phyloP scores from a whole-genome alignment of 1,140 invertebrate species.

The Brachionus rubens region DNA sequence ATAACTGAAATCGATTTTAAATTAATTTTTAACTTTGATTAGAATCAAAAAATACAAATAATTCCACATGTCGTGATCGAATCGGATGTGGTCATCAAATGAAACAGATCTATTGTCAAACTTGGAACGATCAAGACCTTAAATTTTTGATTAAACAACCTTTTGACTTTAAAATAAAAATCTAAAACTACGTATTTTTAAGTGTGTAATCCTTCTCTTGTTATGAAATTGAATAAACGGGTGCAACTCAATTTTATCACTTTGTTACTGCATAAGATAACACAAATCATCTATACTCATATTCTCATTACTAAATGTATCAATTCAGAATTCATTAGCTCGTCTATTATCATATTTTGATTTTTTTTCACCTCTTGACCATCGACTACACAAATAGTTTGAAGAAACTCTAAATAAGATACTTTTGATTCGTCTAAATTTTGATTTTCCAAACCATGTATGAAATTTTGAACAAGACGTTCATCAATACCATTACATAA shows the following conservation, averaged over 20 bases:
- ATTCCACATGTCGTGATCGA: conserved; percentile 99
- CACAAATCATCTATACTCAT: conserved; percentile 41
- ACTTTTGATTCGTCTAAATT: conserved; percentile 71
- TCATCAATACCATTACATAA: conserved; percentile 93
- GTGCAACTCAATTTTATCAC: conserved; percentile 73
- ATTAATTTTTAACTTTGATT: conserved; percentile 93
- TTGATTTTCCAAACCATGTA: conserved; percentile 93
- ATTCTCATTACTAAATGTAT: conserved; percentile 1
- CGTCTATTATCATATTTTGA: conserved; percentile 97
- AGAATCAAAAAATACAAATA: conserved; percentile 99
- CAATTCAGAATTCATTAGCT: conserved; percentile 66
- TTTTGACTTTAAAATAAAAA: not conserved
- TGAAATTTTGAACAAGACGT: conserved; percentile 93
- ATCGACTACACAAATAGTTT: conserved; percentile 93
- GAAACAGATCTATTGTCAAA: conserved; percentile 98
- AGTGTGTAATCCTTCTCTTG: conserved; percentile 96
- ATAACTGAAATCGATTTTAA: conserved; percentile 98
- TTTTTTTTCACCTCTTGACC: conserved; percentile 89
- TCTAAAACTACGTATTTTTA: conserved; percentile 77
- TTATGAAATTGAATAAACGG: conserved; percentile 84
- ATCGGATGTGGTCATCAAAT: conserved; percentile 94
- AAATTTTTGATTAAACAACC: conserved; percentile 5
- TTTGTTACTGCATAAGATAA: conserved; percentile 62
- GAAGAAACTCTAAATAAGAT: conserved; percentile 90
- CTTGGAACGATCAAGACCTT: conserved; percentile 83